Evolutionary conservation across 1,140 invertebrate genomes (phyloP).

Genomic region (Polypedilum pembai): DNA sequence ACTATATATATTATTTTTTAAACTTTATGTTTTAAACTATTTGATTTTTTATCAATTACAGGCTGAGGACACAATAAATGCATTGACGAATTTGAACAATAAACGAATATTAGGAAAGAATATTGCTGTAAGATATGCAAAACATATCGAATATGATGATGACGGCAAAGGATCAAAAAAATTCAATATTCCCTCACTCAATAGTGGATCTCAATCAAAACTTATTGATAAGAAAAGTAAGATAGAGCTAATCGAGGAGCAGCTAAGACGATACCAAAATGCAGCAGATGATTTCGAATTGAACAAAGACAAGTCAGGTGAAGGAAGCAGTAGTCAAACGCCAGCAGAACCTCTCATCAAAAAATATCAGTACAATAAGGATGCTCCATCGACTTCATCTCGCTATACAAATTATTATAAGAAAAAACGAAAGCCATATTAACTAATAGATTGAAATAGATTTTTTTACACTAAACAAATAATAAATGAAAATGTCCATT

Average conservation of each 20-base stretch:
- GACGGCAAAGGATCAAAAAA: constrained; percentile 44
- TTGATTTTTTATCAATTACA: too few species aligned
- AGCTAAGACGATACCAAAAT: constrained; percentile 69
- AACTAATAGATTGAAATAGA: neutral
- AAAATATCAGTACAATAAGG: constrained; percentile 47
- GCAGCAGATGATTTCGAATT: constrained; percentile 63
- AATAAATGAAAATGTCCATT: neutral
- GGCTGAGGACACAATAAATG: constrained; percentile 55
- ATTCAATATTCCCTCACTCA: constrained; percentile 64
- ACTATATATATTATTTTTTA: too few species aligned
- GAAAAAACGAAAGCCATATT: constrained; percentile 42
- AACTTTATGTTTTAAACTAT: too few species aligned
- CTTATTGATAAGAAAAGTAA: constrained; percentile 67
- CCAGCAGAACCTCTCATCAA: constrained; percentile 57
- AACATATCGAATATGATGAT: constrained; percentile 60
- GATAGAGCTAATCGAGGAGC: constrained; percentile 80
- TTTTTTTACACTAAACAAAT: too few species aligned
- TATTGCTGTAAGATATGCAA: constrained; percentile 74
- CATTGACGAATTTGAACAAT: constrained; percentile 65
- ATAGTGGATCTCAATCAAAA: constrained; percentile 60
- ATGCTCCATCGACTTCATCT: constrained; percentile 43
- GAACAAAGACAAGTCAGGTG: constrained; percentile 49
- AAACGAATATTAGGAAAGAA: constrained; percentile 63
- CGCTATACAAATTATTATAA: constrained; percentile 46
- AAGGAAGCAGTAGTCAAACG: constrained; percentile 44